These are phyloP conservation scores for Stenoptilia bipunctidactyla DNA, from an alignment of 2,888 invertebrate genomes.

Conservation along the genomic window DNA sequence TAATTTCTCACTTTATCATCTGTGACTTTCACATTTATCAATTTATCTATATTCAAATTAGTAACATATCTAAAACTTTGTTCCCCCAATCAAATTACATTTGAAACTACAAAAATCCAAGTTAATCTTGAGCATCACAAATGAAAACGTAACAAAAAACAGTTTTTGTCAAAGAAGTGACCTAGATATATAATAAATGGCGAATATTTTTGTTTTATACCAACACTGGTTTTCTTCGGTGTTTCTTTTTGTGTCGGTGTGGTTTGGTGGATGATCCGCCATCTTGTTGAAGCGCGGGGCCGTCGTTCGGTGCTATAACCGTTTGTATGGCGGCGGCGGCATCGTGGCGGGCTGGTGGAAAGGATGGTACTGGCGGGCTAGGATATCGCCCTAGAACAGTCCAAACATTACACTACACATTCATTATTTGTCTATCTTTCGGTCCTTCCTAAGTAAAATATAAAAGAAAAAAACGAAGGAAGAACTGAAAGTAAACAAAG, in stretches of 20 bases:
- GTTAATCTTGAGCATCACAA: background rate
- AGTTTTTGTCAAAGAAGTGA: conserved; percentile 7
- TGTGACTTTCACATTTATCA: too few relatives aligned
- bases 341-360: conserved; percentile 53
- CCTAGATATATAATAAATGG: conserved; percentile 13
- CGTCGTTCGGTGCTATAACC: conserved; percentile 55
- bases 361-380: conserved; percentile 62
- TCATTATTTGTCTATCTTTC: conserved; percentile 24
- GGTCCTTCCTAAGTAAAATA: background rate
- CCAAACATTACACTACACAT: conserved; percentile 58
- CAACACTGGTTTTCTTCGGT: conserved; percentile 55
- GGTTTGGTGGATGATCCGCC: conserved; percentile 20
- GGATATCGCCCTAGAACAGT: conserved; percentile 58
- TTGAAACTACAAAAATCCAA: background rate
- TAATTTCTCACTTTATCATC: conserved; percentile 1
- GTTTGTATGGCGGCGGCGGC: conserved; percentile 50
- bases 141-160: background rate
- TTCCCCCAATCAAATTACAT: background rate
- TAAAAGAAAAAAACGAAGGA: too few relatives aligned
- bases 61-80: background rate
- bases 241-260: conserved; percentile 36
- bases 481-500: too few relatives aligned
- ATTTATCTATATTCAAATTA: background rate
- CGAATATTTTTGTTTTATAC: conserved; percentile 30
- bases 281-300: conserved; percentile 21